Percentiles rank a stretch among this genome's conserved stretches.
Evolutionary conservation across 2,888 invertebrate species (phyloP).

Genomic region (Callyntrura guangdongensis): DNA sequence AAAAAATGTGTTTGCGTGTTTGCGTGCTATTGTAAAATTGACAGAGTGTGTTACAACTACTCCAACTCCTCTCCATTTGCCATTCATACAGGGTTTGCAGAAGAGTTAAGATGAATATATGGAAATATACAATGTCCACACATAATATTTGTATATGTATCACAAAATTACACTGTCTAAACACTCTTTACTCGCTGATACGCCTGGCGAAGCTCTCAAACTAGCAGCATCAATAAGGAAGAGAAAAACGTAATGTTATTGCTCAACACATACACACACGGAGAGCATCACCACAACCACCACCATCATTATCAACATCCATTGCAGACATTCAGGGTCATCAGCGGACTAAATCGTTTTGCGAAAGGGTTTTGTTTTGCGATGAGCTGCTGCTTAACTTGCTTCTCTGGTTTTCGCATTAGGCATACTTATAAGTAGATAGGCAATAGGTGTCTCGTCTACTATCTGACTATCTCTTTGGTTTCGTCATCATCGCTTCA

Average conservation of each 20-base stretch:
- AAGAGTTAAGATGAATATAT: neutral
- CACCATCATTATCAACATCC: too few relatives aligned
- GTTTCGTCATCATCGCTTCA: constrained; percentile 55
- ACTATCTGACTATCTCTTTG: neutral
- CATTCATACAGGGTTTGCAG: neutral
- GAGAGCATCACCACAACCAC: constrained; percentile 65
- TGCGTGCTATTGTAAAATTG: constrained; percentile 11
- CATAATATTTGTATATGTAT: constrained; percentile 18
- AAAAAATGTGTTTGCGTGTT: neutral
- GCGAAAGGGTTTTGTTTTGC: constrained; percentile 57
- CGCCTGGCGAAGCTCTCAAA: constrained; percentile 51
- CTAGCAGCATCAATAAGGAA: constrained; percentile 84
- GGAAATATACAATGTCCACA: neutral
- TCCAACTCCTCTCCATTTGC: neutral
- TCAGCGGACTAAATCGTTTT: constrained; percentile 82
- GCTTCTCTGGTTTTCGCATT: constrained; percentile 34
- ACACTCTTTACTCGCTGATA: neutral
- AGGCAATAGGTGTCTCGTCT: neutral
- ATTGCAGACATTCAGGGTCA: constrained; percentile 84
- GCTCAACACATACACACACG: constrained; percentile 72
- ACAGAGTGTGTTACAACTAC: too few relatives aligned
- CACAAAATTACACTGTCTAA: neutral
- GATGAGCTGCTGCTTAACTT: constrained; percentile 61
- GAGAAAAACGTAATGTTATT: constrained; percentile 79
- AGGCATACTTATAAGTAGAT: too few relatives aligned